Percentiles rank a stretch among this genome's conserved stretches.
These are phyloP conservation scores for Amphiprion ocellaris DNA, from an alignment of 2,113 vertebrate species.

Conservation along the genomic window DNA sequence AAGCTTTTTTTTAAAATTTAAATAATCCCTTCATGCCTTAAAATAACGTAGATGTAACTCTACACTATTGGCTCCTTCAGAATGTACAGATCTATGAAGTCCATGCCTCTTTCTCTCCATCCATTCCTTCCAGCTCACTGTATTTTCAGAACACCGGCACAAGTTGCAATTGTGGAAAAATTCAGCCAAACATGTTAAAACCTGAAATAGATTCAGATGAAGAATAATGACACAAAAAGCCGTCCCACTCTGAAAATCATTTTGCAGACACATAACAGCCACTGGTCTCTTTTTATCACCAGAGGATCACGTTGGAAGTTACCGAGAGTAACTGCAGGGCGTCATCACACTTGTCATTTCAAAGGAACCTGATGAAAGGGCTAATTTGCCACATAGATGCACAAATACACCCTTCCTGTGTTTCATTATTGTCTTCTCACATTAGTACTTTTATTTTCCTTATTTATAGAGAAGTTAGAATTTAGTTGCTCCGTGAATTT, in stretches of 20 bases:
- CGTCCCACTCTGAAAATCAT: neutral
- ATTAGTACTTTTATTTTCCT: neutral
- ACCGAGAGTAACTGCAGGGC: conserved; percentile 10
- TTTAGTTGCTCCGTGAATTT: neutral
- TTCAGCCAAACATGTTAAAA: too few relatives aligned
- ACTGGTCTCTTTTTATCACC: conserved; percentile 7
- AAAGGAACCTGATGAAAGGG: conserved; percentile 30
- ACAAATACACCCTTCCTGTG: neutral
- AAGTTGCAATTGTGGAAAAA: too few relatives aligned
- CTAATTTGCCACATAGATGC: conserved; percentile 3
- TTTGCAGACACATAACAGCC: neutral
- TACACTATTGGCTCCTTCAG: too few relatives aligned
- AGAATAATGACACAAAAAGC: too few relatives aligned
- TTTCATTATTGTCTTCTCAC: neutral
- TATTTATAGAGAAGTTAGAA: neutral
- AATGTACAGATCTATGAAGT: too few relatives aligned
- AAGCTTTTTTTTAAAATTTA: too few relatives aligned
- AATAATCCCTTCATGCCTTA: too few relatives aligned
- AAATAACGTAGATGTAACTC: too few relatives aligned
- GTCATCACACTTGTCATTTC: conserved; percentile 37
- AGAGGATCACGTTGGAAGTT: conserved; percentile 12
- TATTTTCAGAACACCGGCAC: too few relatives aligned
- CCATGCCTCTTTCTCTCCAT: too few relatives aligned
- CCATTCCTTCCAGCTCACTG: too few relatives aligned
- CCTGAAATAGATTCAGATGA: too few relatives aligned